phyloP scores from a whole-genome alignment of 1,140 invertebrate species.

The Drosophila saltans region DNA sequence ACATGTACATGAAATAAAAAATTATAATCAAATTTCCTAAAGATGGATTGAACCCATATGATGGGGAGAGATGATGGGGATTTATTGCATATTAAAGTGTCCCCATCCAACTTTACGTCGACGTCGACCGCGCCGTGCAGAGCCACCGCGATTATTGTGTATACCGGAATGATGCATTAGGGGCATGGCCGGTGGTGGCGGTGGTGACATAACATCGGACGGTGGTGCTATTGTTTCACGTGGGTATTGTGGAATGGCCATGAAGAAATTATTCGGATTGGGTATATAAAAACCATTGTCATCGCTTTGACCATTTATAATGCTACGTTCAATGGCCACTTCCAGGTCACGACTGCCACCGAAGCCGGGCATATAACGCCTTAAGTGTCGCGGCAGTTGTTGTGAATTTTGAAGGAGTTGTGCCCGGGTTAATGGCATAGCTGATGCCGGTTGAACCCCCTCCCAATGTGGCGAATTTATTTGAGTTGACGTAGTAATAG shows the following conservation, averaged over 20 bases:
- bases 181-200: neutral
- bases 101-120: neutral
- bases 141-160: neutral
- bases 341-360: slow-evolving; percentile 2
- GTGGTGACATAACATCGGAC: neutral
- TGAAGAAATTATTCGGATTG: neutral
- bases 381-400: neutral
- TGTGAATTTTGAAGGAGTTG: no score
- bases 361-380: neutral
- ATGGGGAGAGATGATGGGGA: neutral
- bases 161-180: neutral
- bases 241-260: no score
- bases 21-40: slow-evolving; percentile 5
- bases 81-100: neutral
- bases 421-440: no score
- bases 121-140: neutral
- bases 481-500: neutral
- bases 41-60: neutral
- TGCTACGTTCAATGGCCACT: slow-evolving; percentile 40
- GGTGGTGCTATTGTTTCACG: neutral
- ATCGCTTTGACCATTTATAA: neutral
- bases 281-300: neutral
- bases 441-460: no score
- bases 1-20: slow-evolving; percentile 4
- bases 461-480: no score